Conservation (phyloP, 2,888 invertebrate genomes). For the Allophyes oxyacanthae region DNA sequence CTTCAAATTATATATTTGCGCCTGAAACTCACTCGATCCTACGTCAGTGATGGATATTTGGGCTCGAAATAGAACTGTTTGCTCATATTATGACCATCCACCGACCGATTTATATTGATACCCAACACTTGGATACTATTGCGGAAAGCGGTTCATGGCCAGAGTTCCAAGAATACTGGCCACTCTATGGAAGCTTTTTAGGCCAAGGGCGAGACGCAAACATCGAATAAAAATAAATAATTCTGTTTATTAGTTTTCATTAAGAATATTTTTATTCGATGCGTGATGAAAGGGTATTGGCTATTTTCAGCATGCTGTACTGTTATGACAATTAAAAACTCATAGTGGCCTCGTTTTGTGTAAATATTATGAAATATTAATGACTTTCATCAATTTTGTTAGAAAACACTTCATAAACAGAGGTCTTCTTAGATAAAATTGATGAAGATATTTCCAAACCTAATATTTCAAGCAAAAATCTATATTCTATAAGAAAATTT, state of each 20-base stretch:
- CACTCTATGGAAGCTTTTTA: conserved; percentile 43
- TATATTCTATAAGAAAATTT: too few relatives aligned
- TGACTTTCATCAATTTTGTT: not conserved
- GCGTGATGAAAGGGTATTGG: conserved; percentile 13
- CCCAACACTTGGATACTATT: conserved; percentile 24
- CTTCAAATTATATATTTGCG: conserved; percentile 6
- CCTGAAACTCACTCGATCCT: conserved; percentile 19
- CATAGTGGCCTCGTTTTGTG: not conserved
- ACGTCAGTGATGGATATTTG: conserved; percentile 55
- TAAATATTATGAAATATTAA: conserved; percentile 13
- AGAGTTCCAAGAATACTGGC: conserved; percentile 50
- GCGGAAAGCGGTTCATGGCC: conserved; percentile 24
- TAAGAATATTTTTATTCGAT: conserved; percentile 23
- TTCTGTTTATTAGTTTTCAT: conserved; percentile 43
- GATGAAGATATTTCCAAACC: too few relatives aligned
- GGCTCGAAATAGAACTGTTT: conserved; percentile 59
- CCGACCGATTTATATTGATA: conserved; percentile 54
- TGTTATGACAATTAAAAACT: conserved; percentile 5
- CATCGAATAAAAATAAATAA: conserved; percentile 45
- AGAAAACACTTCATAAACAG: too few relatives aligned
- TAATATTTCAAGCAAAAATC: too few relatives aligned
- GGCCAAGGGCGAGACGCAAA: conserved; percentile 59
- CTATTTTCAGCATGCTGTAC: conserved; percentile 9
- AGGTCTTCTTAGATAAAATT: too few relatives aligned
- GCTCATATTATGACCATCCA: conserved; percentile 16